These are phyloP conservation scores for Drosophila santomea DNA, from an alignment of 1,140 invertebrate genomes.

Conservation along the genomic window DNA sequence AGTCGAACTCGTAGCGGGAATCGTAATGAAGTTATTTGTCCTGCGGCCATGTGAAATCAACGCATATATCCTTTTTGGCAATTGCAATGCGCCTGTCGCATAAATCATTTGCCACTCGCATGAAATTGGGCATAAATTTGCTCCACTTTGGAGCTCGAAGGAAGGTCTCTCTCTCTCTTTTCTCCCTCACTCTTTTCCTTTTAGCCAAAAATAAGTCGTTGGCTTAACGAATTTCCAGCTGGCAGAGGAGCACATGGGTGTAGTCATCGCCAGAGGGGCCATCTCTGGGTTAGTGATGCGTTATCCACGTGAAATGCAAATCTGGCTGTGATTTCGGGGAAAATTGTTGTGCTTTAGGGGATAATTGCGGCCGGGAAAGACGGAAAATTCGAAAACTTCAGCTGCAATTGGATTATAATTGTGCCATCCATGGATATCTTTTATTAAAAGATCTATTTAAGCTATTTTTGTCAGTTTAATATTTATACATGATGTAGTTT, in stretches of 20 bases:
- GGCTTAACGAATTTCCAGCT: conserved; percentile 75
- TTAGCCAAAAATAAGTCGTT: conserved; percentile 61
- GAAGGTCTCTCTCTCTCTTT: conserved; percentile 1
- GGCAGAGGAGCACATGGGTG: conserved; percentile 24
- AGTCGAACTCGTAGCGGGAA: conserved; percentile 28
- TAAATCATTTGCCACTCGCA: conserved; percentile 82
- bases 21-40: conserved; percentile 82
- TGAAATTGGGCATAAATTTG: conserved; percentile 83
- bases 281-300: conserved; percentile 38
- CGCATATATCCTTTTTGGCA: conserved; percentile 82
- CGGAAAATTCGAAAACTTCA: not conserved
- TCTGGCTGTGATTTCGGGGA: conserved; percentile 5
- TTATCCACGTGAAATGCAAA: conserved; percentile 37
- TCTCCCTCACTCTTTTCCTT: not conserved
- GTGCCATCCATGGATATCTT: too few species aligned
- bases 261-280: conserved; percentile 31
- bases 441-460: too few species aligned
- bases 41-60: conserved; percentile 78
- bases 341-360: not conserved
- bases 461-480: too few species aligned
- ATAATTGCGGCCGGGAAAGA: conserved; percentile 14
- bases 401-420: not conserved
- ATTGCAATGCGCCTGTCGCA: conserved; percentile 80
- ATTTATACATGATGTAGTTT: too few species aligned
- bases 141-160: conserved; percentile 69